Evolutionary conservation across 2,113 vertebrate species (phyloP), one percentile per base, ranked within the genome.

Genomic region (Myodes glareolus): DNA sequence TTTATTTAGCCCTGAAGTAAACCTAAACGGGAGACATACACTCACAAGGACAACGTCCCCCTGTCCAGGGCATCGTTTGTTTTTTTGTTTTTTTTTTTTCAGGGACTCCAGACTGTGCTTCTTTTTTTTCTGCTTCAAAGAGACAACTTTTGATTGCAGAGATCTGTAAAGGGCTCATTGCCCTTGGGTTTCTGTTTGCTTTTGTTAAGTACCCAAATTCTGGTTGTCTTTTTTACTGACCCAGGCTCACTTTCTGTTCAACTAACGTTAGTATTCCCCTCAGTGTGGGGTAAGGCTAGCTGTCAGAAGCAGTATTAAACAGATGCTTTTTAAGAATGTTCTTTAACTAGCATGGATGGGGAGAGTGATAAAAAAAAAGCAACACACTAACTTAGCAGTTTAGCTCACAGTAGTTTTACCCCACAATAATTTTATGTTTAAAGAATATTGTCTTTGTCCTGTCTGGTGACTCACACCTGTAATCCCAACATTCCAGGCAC

Each of bases 301-400:
- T 80, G 47, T 95, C 42, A 90, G 82, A 61, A 88, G 45, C 81
- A 76, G 50, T 65, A 92, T 91, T 55, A 92, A 91, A 84, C 92
- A 97, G 89, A 88, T 70, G 94, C 68, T 80, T 96, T 88, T 86
- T 93, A 92, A 92, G 55, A 92, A 80, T 70, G 80, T 27, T 87
- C 94, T 92, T 85, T 88, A 96, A 92, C 94, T 73, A 93, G 86
- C 65, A 93, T 14, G 55, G 78, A n/a, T 85, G 29, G 42, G 77
- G 36, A 94, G 55, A 63, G 81, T 23, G 85, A 61, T 39, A 73
- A 84, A 92, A 78, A 78, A 63, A 92, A 78, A 78, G 58, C 2
- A 84, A 68, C 11, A 88, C 16, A 1, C 36, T 75, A 58, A 90
- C 88, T 81, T 97, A 75, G 80, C 87, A 85, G 45, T 47, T 73